Conservation (phyloP, 2,113 vertebrate species). For the Embiotoca jacksoni region DNA sequence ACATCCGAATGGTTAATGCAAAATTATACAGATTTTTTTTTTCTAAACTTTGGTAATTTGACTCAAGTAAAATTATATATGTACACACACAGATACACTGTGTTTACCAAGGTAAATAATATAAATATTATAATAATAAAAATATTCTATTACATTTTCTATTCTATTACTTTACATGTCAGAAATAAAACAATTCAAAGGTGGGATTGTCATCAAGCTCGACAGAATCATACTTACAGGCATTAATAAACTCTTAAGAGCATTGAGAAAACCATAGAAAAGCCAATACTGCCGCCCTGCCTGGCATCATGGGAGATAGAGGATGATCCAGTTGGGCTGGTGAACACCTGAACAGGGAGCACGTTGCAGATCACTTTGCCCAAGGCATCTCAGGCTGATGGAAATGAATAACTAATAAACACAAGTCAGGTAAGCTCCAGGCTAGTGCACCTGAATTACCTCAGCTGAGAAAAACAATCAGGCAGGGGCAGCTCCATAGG, state of each 20-base stretch:
- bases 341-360: constrained; percentile 66
- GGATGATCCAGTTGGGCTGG: constrained; percentile 50
- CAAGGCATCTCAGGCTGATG: constrained; percentile 64
- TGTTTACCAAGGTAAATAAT: no score
- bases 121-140: no score
- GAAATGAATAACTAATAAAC: constrained; percentile 82
- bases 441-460: constrained; percentile 77
- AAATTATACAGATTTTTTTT: no score
- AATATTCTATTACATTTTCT: no score
- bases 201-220: no score
- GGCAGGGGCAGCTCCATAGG: constrained; percentile 19
- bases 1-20: no score
- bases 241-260: constrained; percentile 13
- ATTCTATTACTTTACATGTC: no score
- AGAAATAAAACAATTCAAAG: no score
- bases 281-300: constrained; percentile 27
- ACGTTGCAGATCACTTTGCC: constrained; percentile 66
- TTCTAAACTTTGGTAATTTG: no score
- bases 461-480: constrained; percentile 74
- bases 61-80: no score
- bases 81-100: no score
- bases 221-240: not conserved
- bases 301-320: constrained; percentile 40
- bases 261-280: constrained; percentile 15
- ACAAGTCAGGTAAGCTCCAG: constrained; percentile 71